Evolutionary conservation across 2,888 invertebrate genomes (phyloP).

Genomic region (Hoplodrina blanda): DNA sequence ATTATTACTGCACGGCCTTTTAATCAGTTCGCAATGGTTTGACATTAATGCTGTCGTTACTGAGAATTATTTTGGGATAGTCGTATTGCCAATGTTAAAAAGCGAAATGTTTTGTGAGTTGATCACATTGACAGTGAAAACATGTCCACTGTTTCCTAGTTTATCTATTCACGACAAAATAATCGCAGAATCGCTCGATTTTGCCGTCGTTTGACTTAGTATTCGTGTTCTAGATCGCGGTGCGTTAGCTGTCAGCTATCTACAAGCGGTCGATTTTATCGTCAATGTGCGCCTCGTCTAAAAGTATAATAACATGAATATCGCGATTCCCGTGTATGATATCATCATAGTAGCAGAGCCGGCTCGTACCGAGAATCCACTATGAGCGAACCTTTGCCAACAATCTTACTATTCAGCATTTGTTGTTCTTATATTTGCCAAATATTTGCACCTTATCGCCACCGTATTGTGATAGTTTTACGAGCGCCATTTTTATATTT

Average conservation of each 20-base stretch:
- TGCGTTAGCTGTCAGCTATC: slow-evolving; percentile 47
- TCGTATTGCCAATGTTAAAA: slow-evolving; percentile 45
- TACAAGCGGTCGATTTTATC: slow-evolving; percentile 62
- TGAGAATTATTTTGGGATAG: slow-evolving; percentile 40
- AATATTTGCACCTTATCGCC: slow-evolving; percentile 85
- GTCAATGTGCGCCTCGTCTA: slow-evolving; percentile 61
- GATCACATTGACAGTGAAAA: slow-evolving; percentile 49
- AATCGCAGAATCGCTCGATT: slow-evolving; percentile 42
- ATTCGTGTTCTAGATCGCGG: slow-evolving; percentile 56
- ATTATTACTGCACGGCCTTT: slow-evolving; percentile 69
- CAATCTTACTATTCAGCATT: slow-evolving; percentile 83
- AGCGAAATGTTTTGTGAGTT: slow-evolving; percentile 38
- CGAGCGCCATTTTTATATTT: slow-evolving; percentile 76
- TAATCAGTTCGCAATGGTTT: slow-evolving; percentile 52
- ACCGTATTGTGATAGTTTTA: slow-evolving; percentile 81
- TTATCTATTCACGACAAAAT: slow-evolving; percentile 35
- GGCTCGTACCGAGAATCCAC: slow-evolving; percentile 69
- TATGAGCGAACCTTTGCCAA: slow-evolving; percentile 79
- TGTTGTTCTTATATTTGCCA: slow-evolving; percentile 86
- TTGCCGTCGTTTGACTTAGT: slow-evolving; percentile 46
- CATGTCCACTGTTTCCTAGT: slow-evolving; percentile 7
- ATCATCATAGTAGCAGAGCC: slow-evolving; percentile 69
- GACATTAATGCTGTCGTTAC: slow-evolving; percentile 43
- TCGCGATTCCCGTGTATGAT: slow-evolving; percentile 71
- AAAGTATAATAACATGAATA: slow-evolving; percentile 67